phyloP scores from a whole-genome alignment of 2,797 vertebrate genomes.

The Gymnoscopelus microlampas region DNA sequence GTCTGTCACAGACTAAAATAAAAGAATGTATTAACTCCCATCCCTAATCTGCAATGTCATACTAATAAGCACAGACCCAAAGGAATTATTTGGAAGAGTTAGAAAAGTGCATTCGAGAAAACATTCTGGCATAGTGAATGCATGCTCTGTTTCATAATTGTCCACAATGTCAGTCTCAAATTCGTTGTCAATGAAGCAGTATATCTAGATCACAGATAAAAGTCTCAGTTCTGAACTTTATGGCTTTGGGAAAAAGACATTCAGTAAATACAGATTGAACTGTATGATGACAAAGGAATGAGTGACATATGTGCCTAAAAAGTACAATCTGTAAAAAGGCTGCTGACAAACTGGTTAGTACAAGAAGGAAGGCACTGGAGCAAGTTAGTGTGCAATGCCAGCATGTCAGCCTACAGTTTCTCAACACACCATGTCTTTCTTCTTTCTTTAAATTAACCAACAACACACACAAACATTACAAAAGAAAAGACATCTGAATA shows the following conservation, averaged over 20 bases:
- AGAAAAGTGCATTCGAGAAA: background rate
- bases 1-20: slow-evolving; percentile 26
- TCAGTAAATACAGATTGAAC: slow-evolving; percentile 30
- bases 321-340: too few species aligned
- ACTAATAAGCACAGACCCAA: slow-evolving; percentile 1
- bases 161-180: slow-evolving; percentile 39
- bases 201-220: slow-evolving; percentile 42
- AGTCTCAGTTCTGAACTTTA: slow-evolving; percentile 25
- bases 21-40: slow-evolving; percentile 3
- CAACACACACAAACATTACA: too few species aligned
- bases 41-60: slow-evolving; percentile 32
- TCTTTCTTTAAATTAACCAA: too few species aligned
- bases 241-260: slow-evolving; percentile 30
- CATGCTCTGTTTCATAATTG: slow-evolving; percentile 35
- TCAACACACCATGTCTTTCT: too few species aligned
- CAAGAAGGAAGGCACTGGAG: too few species aligned
- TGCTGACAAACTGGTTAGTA: too few species aligned
- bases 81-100: slow-evolving; percentile 27
- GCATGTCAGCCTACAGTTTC: too few species aligned
- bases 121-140: slow-evolving; percentile 16
- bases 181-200: slow-evolving; percentile 37
- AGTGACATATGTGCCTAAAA: slow-evolving; percentile 11
- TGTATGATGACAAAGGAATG: background rate
- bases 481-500: too few species aligned
- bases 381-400: too few species aligned